Conservation (phyloP, 2,888 invertebrate genomes). For the Heteromyza rotundicornis region DNA sequence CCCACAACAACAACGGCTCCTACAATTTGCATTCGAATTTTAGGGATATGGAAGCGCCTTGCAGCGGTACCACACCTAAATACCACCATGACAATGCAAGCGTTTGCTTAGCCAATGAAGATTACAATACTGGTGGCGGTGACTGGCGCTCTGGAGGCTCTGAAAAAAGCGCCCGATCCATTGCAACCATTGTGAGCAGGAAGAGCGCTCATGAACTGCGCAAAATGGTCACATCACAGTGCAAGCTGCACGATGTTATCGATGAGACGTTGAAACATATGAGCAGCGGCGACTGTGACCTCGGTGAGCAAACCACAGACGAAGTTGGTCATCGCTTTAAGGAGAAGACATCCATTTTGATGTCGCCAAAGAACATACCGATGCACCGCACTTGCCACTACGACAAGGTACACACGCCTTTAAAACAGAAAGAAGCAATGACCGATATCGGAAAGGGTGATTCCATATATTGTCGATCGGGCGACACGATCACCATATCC, state of each 20-base stretch:
- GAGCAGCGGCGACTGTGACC: neutral
- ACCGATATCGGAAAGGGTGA: neutral
- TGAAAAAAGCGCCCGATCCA: too few species aligned
- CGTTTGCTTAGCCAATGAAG: too few species aligned
- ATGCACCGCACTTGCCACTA: too few species aligned
- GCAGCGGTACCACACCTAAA: too few species aligned
- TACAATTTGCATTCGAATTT: too few species aligned
- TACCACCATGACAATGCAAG: too few species aligned
- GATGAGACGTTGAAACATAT: constrained; percentile 30
- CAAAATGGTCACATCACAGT: constrained; percentile 38
- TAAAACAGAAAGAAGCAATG: neutral
- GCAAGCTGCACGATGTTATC: constrained; percentile 36
- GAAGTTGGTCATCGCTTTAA: too few species aligned
- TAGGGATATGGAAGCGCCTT: too few species aligned
- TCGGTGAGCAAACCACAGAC: neutral
- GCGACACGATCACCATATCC: constrained; percentile 26
- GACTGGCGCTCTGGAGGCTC: constrained; percentile 26
- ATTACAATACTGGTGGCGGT: too few species aligned
- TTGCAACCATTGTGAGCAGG: constrained; percentile 39
- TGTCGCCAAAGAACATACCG: neutral
- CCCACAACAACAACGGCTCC: constrained; percentile 2
- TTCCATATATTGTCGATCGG: neutral
- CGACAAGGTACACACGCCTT: neutral
- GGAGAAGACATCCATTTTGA: neutral
- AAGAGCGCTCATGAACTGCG: constrained; percentile 41